phyloP scores from a whole-genome alignment of 2,888 invertebrate species.

The Adelphocoris suturalis region DNA sequence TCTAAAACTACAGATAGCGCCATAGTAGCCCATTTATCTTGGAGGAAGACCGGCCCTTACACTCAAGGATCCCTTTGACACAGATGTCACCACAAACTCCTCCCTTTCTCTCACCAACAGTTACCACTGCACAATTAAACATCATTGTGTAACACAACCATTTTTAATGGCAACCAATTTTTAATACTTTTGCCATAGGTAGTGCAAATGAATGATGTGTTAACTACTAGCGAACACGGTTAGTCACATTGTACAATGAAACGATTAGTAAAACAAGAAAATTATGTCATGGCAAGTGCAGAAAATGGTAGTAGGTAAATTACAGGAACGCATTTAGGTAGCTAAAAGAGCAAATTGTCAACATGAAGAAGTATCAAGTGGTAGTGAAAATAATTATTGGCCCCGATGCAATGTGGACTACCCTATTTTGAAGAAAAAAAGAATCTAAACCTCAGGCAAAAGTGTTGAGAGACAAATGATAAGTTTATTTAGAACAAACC shows the following conservation, averaged over 20 bases:
- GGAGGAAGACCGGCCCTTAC: too few relatives aligned
- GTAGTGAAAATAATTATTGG: not conserved
- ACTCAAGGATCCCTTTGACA: too few relatives aligned
- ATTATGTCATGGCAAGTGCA: not conserved
- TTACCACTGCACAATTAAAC: too few relatives aligned
- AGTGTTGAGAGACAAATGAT: too few relatives aligned
- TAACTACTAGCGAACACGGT: constrained; percentile 8
- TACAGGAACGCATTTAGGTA: not conserved
- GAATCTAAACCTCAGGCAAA: not conserved
- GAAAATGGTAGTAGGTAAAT: not conserved
- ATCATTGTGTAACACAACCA: not conserved
- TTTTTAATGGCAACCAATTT: not conserved
- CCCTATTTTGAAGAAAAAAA: not conserved
- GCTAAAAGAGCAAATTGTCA: not conserved
- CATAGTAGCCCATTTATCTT: too few relatives aligned
- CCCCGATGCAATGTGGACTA: too few relatives aligned
- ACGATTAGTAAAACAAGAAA: not conserved
- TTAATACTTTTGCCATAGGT: not conserved
- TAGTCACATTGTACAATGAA: constrained; percentile 13
- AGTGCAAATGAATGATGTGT: constrained; percentile 8
- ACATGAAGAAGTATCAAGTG: not conserved
- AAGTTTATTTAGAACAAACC: too few relatives aligned
- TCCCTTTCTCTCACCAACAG: too few relatives aligned
- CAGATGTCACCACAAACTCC: too few relatives aligned
- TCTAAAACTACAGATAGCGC: too few relatives aligned